Evolutionary conservation across 2,797 vertebrate genomes (phyloP), one percentile per base, ranked within the genome.

Genomic region (Myotis planiceps): DNA sequence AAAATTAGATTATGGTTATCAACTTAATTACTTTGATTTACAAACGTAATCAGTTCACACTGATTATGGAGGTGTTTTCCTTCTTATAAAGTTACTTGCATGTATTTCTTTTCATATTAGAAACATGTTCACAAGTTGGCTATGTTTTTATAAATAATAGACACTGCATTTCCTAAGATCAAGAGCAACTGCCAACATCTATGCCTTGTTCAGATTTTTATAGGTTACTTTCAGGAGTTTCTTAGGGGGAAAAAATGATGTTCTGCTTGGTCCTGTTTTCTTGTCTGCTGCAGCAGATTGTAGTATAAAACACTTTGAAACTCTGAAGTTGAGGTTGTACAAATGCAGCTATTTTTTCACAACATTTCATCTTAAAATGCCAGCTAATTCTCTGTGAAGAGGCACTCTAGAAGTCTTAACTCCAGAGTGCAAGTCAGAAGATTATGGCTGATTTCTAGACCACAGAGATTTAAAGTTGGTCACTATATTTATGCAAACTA

Each of bases 391-490:
- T 76, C 79, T 86, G 12, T 47, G 5, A 88, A 16, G 6, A 29
- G 9, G 21, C 39, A 27, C 27, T 72, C 5, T 90, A 83, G 72
- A 84, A 87, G 27, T 49, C 29, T 81, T 80, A 72, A 58, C 51
- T 87, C 51, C 25, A 74, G 80, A 75, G 7, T 72, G 18, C 2
- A 21, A 63, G 55, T 68, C 19, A 72, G n/a, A 63, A 93, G 79
- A 93, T 63, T 58, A 55, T 85, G 66, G 15, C 49, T 86, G 88
- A 94, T 63, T 89, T 92, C 37, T 74, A 93, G 49, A 68, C 83
- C 58, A 68, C 27, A 88, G 75, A 80, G 39, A 81, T 45, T 76
- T 63, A 93, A 18, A 78, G n/a, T 58, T 94, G 25, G 21, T 42
- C 71, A 75, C 29, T 90, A 9, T 85, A 88, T 2, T 51, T 81